Base-by-base conservation (phyloP, 2,113 vertebrate genomes). In the Dasyornis broadbenti region DNA sequence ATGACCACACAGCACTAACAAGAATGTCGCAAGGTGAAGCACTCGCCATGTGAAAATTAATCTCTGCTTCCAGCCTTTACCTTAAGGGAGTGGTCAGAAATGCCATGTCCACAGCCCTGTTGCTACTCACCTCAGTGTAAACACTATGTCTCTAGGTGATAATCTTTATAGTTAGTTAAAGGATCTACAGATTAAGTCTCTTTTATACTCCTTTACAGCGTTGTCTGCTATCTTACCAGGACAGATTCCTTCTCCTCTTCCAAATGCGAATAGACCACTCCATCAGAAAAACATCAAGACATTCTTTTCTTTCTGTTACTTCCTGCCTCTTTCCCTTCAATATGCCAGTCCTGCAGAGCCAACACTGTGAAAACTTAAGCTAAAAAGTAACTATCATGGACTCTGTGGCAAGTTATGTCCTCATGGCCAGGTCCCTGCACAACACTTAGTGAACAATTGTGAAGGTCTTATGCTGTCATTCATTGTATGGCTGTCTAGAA, bases 121-220 rank as follows among this genome's bases (percentile, higher is more conserved):
- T 95, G 91, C 91, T 28, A 70, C 92, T 93, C 37, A 63, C 68
- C 50, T 53, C 60, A 59, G 0, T 6, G 71, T 85, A 86, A 79
- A 94, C 87, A 91, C 44, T 17, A 30, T 91, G 52, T 90, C 88
- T 91, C 76, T 66, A 94, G 94, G 92, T 95, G 93, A 92, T 90
- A 80, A 94, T 94, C 94, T 97, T 93, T 86, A 79, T 26, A 64
- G 76, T 39, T 37, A 88, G 79, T 82, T 93, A 89, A 83, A 83
- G 60, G 71, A 90, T 77, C 56, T 73, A 75, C 42, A 87, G 65
- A 84, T 89, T 94, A 82, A 59, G 87, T 65, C 82, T 89, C 60
- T 60, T 49, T 76, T 59, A 86, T 31, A 69, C 50, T 88, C 76
- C 66, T 92, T 86, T 45, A 84, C 9, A 0, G 19, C 75, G 40